phyloP scores from a whole-genome alignment of 2,797 vertebrate species.

The Aeoliscus strigatus region DNA sequence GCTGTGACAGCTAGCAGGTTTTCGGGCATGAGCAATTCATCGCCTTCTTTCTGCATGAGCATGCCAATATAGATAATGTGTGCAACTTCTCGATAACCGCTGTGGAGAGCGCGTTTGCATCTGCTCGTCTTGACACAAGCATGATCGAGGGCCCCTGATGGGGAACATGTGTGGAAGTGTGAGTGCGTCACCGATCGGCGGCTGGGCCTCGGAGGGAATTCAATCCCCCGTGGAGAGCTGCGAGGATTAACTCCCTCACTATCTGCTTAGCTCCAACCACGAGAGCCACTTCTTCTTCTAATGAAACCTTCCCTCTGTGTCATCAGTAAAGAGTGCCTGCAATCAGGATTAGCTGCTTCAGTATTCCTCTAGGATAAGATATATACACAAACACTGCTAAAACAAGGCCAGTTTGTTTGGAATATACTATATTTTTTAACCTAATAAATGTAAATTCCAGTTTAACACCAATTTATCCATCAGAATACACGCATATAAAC shows the following conservation, averaged over 20 bases:
- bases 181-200: conserved; percentile 30
- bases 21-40: no score
- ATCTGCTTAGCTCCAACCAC: conserved; percentile 49
- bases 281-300: conserved; percentile 47
- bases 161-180: conserved; percentile 33
- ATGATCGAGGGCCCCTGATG: conserved; percentile 26
- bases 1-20: no score
- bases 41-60: conserved; percentile 31
- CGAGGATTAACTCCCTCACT: conserved; percentile 60
- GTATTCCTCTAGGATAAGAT: no score
- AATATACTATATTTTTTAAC: no score
- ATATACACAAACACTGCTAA: no score
- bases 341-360: conserved; percentile 26
- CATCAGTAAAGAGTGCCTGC: conserved; percentile 28
- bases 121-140: conserved; percentile 27
- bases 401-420: no score
- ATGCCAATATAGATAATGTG: conserved; percentile 39
- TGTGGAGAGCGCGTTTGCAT: not conserved
- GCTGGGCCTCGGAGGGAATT: conserved; percentile 47
- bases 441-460: no score
- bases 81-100: conserved; percentile 10
- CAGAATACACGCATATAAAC: no score
- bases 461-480: no score
- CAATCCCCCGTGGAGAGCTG: conserved; percentile 48
- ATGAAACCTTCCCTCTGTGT: conserved; percentile 46